Percentiles rank a stretch among this genome's conserved stretches.
Evolutionary conservation across 1,140 invertebrate species (phyloP).

Genomic region (Vollenhovia emeryi): DNA sequence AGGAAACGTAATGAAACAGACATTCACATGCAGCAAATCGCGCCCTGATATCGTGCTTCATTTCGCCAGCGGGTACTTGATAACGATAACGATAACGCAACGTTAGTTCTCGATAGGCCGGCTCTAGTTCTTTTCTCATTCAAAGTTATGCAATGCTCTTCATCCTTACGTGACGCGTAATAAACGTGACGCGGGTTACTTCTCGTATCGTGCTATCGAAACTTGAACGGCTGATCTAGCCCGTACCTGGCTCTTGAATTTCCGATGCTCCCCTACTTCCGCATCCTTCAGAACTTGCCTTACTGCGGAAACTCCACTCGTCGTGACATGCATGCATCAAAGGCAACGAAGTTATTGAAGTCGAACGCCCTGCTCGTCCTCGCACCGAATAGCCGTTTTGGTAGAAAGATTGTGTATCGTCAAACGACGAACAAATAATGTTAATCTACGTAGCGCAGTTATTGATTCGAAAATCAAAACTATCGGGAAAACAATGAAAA

Average conservation of each 20-base stretch:
- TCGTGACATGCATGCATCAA: slow-evolving; percentile 53
- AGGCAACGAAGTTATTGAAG: slow-evolving; percentile 37
- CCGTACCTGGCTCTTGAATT: slow-evolving; percentile 77
- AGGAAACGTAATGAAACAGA: not conserved
- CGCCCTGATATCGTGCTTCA: not conserved
- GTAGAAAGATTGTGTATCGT: not conserved
- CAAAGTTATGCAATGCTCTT: slow-evolving; percentile 21
- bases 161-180: slow-evolving; percentile 35
- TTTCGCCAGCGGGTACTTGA: not conserved
- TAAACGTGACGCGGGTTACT: slow-evolving; percentile 28
- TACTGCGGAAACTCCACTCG: slow-evolving; percentile 38
- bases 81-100: slow-evolving; percentile 28
- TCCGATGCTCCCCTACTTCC: slow-evolving; percentile 71
- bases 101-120: not conserved
- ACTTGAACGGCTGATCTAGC: slow-evolving; percentile 48
- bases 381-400: not conserved
- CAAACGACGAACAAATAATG: not conserved
- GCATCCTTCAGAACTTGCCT: slow-evolving; percentile 80
- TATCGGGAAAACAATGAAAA: not conserved
- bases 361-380: not conserved
- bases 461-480: not conserved
- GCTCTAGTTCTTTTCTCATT: not conserved
- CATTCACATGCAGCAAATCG: not conserved
- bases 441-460: not conserved
- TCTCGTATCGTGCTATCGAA: slow-evolving; percentile 13